Evolutionary conservation across 1,140 invertebrate species (phyloP).

Genomic region (Neodiprion virginianus): DNA sequence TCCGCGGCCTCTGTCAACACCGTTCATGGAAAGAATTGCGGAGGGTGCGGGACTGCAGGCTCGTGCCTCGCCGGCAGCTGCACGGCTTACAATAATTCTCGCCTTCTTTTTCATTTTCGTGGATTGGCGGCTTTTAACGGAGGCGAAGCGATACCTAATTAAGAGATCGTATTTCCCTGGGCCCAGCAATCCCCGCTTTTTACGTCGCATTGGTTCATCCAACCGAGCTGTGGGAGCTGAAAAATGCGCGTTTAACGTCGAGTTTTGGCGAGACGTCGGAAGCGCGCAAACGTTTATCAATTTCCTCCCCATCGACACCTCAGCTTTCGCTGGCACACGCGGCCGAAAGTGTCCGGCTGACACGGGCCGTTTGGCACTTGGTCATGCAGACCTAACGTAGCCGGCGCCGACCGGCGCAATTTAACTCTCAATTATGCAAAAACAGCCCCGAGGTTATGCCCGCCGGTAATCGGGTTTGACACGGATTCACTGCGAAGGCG

Average conservation of each 20-base stretch:
- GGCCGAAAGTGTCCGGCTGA: not conserved
- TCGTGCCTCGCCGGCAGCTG: not conserved
- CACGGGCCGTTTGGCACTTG: conserved; percentile 38
- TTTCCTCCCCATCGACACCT: too few relatives aligned
- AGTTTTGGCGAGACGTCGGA: too few relatives aligned
- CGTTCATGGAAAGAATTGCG: not conserved
- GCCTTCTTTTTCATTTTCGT: not conserved
- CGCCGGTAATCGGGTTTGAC: not conserved
- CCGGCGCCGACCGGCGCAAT: conserved; percentile 31
- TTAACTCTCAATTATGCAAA: conserved; percentile 48
- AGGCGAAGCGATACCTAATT: not conserved
- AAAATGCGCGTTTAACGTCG: too few relatives aligned
- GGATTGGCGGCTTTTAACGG: conserved; percentile 1
- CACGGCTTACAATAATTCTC: conserved; percentile 1
- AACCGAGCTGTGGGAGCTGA: not conserved
- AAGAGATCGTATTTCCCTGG: not conserved
- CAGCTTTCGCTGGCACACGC: too few relatives aligned
- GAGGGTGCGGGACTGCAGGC: not conserved
- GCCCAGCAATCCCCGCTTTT: not conserved
- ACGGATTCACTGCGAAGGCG: not conserved
- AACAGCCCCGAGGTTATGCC: conserved; percentile 22
- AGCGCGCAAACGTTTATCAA: too few relatives aligned
- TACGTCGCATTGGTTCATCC: not conserved
- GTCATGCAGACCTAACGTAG: conserved; percentile 40
- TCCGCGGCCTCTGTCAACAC: too few relatives aligned